These are phyloP conservation scores for Melitaea cinxia DNA, from an alignment of 1,140 invertebrate genomes.

Conservation along the genomic window DNA sequence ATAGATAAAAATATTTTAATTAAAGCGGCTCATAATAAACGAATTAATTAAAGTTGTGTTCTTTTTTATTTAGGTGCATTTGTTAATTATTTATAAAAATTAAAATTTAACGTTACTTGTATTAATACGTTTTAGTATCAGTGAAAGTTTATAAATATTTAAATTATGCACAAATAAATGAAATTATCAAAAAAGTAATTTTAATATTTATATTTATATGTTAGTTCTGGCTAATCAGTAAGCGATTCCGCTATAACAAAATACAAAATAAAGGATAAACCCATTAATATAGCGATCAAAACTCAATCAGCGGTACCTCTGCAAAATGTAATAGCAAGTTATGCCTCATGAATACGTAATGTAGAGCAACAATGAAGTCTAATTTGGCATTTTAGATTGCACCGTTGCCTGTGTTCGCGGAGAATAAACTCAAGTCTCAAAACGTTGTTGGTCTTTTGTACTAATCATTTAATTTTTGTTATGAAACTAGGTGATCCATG, in stretches of 20 bases:
- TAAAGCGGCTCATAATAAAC: too few relatives aligned
- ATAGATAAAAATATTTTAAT: too few relatives aligned
- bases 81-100: too few relatives aligned
- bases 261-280: background rate
- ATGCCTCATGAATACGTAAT: slow-evolving; percentile 32
- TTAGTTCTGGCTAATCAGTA: background rate
- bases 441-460: slow-evolving; percentile 2
- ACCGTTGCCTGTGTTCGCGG: slow-evolving; percentile 21
- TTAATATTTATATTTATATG: background rate
- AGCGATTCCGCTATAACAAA: background rate
- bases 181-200: background rate
- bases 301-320: slow-evolving; percentile 25
- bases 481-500: too few relatives aligned
- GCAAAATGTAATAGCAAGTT: slow-evolving; percentile 32
- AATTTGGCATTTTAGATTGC: slow-evolving; percentile 33
- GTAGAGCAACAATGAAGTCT: slow-evolving; percentile 29
- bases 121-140: too few relatives aligned
- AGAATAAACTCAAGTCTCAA: slow-evolving; percentile 19
- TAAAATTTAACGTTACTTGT: too few relatives aligned
- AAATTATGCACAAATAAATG: too few relatives aligned
- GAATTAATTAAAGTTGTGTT: too few relatives aligned
- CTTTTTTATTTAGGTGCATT: too few relatives aligned
- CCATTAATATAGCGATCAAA: slow-evolving; percentile 16
- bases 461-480: background rate
- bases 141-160: too few relatives aligned